Conservation (phyloP, 2,888 invertebrate genomes). For the Tolmerus cingulatus region DNA sequence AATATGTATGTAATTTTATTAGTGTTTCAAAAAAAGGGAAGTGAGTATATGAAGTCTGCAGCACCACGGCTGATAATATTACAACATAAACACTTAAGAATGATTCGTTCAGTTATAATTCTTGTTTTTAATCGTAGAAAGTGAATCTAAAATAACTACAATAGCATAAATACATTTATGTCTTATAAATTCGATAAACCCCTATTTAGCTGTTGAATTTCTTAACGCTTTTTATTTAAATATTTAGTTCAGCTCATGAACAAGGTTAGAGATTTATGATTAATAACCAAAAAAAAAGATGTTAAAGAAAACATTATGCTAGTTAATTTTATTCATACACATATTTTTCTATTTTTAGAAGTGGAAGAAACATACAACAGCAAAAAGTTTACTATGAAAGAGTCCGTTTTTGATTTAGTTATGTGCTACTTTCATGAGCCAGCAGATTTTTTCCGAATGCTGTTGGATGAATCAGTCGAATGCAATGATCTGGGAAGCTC, state of each 20-base stretch:
- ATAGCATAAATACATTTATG: too few species aligned
- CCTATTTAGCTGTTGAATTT: not conserved
- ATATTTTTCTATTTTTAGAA: slow-evolving; percentile 39
- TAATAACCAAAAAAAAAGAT: not conserved
- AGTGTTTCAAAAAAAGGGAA: too few species aligned
- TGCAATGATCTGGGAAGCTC: slow-evolving; percentile 49
- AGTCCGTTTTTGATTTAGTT: slow-evolving; percentile 50
- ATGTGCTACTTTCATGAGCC: slow-evolving; percentile 50
- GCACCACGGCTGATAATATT: too few species aligned
- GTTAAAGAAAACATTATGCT: not conserved
- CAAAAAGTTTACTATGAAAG: slow-evolving; percentile 46
- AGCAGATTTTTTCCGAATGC: slow-evolving; percentile 44
- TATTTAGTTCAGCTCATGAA: not conserved
- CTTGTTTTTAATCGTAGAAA: too few species aligned
- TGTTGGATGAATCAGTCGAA: slow-evolving; percentile 50
- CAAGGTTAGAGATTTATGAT: not conserved
- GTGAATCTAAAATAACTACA: too few species aligned
- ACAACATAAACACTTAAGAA: too few species aligned
- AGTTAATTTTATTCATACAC: not conserved
- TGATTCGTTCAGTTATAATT: too few species aligned
- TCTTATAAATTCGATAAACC: not conserved
- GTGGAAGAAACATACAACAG: slow-evolving; percentile 45
- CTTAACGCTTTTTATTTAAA: not conserved
- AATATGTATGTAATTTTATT: too few species aligned
- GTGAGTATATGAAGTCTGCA: too few species aligned